Evolutionary conservation across 2,797 vertebrate genomes (phyloP).

Genomic region (Sciaenops ocellatus): DNA sequence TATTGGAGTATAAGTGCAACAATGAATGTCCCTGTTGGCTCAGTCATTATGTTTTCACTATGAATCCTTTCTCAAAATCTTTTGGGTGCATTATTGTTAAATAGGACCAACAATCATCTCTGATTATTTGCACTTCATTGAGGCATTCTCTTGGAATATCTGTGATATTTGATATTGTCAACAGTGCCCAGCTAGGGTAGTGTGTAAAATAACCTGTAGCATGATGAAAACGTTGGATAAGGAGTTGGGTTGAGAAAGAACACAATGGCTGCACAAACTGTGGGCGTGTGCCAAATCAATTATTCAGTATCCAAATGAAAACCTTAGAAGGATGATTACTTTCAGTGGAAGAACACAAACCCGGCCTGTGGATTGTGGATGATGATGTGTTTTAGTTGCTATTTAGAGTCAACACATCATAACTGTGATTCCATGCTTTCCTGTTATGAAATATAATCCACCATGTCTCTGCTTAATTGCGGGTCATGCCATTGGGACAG

Average conservation of each 20-base stretch:
- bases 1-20: background rate
- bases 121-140: conserved; percentile 18
- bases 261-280: conserved; percentile 50
- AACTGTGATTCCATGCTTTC: conserved; percentile 41
- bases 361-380: conserved; percentile 31
- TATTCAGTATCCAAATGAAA: conserved; percentile 69
- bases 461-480: conserved; percentile 47
- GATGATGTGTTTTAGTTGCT: conserved; percentile 43
- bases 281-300: conserved; percentile 59
- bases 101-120: background rate
- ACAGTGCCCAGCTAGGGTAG: background rate
- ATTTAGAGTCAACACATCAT: conserved; percentile 53
- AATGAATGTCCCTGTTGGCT: background rate
- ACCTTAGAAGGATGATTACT: conserved; percentile 57
- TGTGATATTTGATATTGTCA: background rate
- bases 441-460: conserved; percentile 62
- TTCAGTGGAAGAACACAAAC: conserved; percentile 50
- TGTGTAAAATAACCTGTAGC: conserved; percentile 25
- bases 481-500: conserved; percentile 32
- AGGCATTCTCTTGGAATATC: background rate
- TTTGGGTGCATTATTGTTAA: background rate
- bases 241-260: conserved; percentile 36
- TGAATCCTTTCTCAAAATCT: background rate
- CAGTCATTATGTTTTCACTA: background rate
- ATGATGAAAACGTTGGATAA: conserved; percentile 33